Percentiles rank a stretch among this genome's conserved stretches.
Evolutionary conservation across 1,140 invertebrate genomes (phyloP).

Genomic region (Plodia interpunctella): DNA sequence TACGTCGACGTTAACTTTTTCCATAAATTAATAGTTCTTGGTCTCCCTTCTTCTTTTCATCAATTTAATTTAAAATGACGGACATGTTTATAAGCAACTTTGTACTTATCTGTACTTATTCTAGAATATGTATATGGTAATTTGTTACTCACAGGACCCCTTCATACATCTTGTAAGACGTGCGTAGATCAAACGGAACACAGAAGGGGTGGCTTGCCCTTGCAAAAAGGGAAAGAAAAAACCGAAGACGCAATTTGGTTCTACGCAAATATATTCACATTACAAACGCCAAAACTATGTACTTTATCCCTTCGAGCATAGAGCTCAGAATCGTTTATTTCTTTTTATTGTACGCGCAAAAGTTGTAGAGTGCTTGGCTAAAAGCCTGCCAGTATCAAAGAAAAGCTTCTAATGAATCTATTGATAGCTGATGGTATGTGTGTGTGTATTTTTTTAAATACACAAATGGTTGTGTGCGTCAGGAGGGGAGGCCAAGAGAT

Average conservation of each 20-base stretch:
- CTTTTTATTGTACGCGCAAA: constrained; percentile 21
- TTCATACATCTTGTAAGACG: constrained; percentile 56
- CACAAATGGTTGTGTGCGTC: constrained; percentile 55
- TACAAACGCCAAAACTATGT: not conserved
- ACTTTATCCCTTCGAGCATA: constrained; percentile 16
- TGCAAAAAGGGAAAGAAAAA: constrained; percentile 57
- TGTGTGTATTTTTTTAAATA: constrained; percentile 64
- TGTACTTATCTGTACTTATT: too few species aligned
- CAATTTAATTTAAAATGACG: too few species aligned
- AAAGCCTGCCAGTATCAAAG: constrained; percentile 69
- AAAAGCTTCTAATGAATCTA: constrained; percentile 74
- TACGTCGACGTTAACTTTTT: too few species aligned
- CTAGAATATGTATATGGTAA: not conserved
- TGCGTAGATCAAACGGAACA: constrained; percentile 52
- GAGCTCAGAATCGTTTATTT: constrained; percentile 31
- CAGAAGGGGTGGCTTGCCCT: constrained; percentile 47
- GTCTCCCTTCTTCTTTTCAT: too few species aligned
- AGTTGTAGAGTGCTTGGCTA: constrained; percentile 42
- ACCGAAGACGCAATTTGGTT: constrained; percentile 69
- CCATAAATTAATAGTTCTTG: too few species aligned
- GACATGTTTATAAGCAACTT: too few species aligned
- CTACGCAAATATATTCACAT: constrained; percentile 34
- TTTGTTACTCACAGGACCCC: constrained; percentile 25
- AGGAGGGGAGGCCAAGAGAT: constrained; percentile 69
- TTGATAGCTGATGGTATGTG: constrained; percentile 62